A percentile compares a stretch with the other conserved stretches of the same genome.
These are phyloP conservation scores for Patella pellucida DNA, from an alignment of 2,888 invertebrate genomes.

Conservation along the genomic window DNA sequence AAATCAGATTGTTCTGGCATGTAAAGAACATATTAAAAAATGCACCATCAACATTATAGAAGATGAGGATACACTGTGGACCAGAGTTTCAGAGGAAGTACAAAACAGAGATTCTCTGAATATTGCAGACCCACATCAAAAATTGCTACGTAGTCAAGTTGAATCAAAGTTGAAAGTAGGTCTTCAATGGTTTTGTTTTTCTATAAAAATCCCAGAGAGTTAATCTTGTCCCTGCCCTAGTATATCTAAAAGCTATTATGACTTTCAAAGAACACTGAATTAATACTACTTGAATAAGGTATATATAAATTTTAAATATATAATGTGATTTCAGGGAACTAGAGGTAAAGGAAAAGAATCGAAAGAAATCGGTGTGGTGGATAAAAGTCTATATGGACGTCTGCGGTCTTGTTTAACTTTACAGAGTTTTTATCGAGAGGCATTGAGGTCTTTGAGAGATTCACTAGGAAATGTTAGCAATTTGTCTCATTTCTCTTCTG, in stretches of 20 bases:
- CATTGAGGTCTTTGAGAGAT: conserved; percentile 58
- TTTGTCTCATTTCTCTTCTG: conserved; percentile 64
- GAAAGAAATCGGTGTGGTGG: conserved; percentile 48
- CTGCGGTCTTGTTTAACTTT: conserved; percentile 63
- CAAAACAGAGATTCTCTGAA: conserved; percentile 43
- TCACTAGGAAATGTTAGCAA: conserved; percentile 59
- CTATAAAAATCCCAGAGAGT: too few species aligned
- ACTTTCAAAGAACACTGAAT: too few species aligned
- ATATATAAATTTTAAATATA: too few species aligned
- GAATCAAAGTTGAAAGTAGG: conserved; percentile 61
- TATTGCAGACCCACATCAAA: conserved; percentile 49
- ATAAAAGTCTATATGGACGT: conserved; percentile 61
- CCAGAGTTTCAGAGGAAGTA: conserved; percentile 60
- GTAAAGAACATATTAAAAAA: conserved; percentile 67
- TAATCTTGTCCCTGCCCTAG: too few species aligned
- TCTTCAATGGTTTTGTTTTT: too few species aligned
- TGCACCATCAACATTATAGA: conserved; percentile 55
- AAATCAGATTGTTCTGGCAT: conserved; percentile 69
- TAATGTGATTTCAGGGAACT: conserved; percentile 28
- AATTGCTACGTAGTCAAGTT: conserved; percentile 56
- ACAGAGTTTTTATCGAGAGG: conserved; percentile 65
- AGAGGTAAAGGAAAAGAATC: conserved; percentile 52
- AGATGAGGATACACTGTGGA: conserved; percentile 64
- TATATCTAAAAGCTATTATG: too few species aligned
- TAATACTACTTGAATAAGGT: too few species aligned